Conservation (phyloP, 2,888 invertebrate genomes). For the Philhelius pedissequus region DNA sequence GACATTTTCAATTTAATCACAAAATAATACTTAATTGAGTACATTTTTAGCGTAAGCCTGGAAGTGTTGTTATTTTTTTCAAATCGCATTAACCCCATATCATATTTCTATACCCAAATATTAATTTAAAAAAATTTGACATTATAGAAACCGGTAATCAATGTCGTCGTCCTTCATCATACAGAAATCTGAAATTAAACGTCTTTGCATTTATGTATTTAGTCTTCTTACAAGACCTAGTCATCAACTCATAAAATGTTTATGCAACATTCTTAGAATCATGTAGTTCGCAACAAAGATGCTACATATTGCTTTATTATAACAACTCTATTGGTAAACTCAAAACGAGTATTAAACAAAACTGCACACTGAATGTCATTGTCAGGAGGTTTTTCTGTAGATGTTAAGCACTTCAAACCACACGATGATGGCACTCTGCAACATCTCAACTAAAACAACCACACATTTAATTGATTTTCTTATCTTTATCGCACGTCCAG, state of each 20-base stretch:
- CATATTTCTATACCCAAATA: background rate
- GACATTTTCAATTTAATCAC: background rate
- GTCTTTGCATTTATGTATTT: background rate
- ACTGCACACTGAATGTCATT: conserved; percentile 56
- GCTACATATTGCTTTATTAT: background rate
- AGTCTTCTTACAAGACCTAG: background rate
- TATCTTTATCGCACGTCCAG: conserved; percentile 58
- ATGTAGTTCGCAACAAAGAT: background rate
- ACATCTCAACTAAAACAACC: conserved; percentile 25
- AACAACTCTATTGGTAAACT: background rate
- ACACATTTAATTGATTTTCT: conserved; percentile 63
- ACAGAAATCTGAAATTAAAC: background rate
- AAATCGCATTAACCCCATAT: no score
- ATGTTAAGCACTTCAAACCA: background rate
- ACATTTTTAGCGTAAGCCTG: no score
- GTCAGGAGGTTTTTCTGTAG: conserved; percentile 11
- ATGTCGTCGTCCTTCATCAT: background rate
- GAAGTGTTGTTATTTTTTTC: no score
- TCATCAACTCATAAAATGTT: background rate
- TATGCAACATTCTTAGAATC: background rate
- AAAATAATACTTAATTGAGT: no score
- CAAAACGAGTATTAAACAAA: background rate
- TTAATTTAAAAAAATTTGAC: no score
- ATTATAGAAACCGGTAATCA: background rate
- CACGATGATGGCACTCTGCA: conserved; percentile 14